phyloP scores from a whole-genome alignment of 2,797 vertebrate species.

The Champsocephalus esox region DNA sequence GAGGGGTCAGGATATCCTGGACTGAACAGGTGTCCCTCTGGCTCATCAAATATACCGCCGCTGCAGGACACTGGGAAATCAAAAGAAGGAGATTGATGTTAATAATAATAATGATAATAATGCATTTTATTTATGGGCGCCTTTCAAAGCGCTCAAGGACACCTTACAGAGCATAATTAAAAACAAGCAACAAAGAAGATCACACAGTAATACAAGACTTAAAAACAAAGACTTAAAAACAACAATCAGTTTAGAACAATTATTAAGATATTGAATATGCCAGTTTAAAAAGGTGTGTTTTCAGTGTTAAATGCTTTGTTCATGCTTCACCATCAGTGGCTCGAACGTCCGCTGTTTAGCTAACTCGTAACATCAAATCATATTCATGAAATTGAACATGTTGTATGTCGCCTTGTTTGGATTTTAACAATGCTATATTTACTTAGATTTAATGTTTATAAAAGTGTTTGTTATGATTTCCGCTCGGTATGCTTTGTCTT shows the following conservation, averaged over 20 bases:
- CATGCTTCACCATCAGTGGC: background rate
- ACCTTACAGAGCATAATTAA: too few relatives aligned
- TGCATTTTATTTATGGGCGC: too few relatives aligned
- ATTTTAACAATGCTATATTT: background rate
- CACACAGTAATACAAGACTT: too few relatives aligned
- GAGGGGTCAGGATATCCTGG: slow-evolving; percentile 78
- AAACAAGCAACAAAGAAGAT: too few relatives aligned
- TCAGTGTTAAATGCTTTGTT: background rate
- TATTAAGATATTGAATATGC: too few relatives aligned
- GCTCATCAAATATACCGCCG: slow-evolving; percentile 78
- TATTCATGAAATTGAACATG: background rate
- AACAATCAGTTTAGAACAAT: too few relatives aligned
- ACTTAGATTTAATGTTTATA: background rate
- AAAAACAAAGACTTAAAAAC: too few relatives aligned
- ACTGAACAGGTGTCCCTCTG: slow-evolving; percentile 78
- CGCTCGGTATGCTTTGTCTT: too few relatives aligned
- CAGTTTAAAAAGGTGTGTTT: too few relatives aligned
- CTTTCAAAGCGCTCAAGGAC: too few relatives aligned
- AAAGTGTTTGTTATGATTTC: background rate
- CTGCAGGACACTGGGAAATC: slow-evolving; percentile 75
- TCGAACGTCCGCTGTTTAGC: background rate
- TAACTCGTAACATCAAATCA: background rate
- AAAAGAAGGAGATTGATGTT: background rate
- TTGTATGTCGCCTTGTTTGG: background rate
- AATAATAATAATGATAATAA: background rate